Conservation (phyloP, 2,113 vertebrate species). For the Herpailurus yagouaroundi region DNA sequence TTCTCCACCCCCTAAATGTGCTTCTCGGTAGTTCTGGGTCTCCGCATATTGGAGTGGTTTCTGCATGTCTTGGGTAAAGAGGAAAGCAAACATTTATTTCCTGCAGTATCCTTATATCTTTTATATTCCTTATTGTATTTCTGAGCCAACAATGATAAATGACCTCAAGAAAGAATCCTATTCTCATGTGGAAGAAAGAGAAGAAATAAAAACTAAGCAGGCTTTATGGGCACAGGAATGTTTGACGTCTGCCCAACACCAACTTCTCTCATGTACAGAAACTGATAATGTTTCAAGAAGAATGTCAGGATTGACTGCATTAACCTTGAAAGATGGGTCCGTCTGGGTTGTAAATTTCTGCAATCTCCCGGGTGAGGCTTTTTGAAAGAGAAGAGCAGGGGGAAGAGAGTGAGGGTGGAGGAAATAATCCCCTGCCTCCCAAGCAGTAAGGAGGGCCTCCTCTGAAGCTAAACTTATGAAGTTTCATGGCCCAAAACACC, state of each 20-base stretch:
- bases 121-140: slow-evolving; percentile 29
- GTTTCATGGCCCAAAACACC: background rate
- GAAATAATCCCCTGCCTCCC: slow-evolving; percentile 8
- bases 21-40: background rate
- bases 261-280: slow-evolving; percentile 52
- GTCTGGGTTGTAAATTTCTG: slow-evolving; percentile 70
- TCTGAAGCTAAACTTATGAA: background rate
- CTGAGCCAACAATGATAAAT: slow-evolving; percentile 44
- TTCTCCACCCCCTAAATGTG: background rate
- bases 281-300: slow-evolving; percentile 70
- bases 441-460: background rate
- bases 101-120: background rate
- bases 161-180: background rate
- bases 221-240: slow-evolving; percentile 37
- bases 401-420: background rate
- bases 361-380: background rate
- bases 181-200: background rate
- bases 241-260: slow-evolving; percentile 61
- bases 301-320: slow-evolving; percentile 63
- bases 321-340: slow-evolving; percentile 75
- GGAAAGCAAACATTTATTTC: slow-evolving; percentile 46
- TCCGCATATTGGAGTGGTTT: background rate
- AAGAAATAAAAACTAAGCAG: slow-evolving; percentile 65
- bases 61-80: background rate
- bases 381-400: slow-evolving; percentile 53